Percentiles rank a stretch among this genome's conserved stretches.
These are phyloP conservation scores for Chlorops oryzae DNA, from an alignment of 1,140 invertebrate species.

Conservation along the genomic window DNA sequence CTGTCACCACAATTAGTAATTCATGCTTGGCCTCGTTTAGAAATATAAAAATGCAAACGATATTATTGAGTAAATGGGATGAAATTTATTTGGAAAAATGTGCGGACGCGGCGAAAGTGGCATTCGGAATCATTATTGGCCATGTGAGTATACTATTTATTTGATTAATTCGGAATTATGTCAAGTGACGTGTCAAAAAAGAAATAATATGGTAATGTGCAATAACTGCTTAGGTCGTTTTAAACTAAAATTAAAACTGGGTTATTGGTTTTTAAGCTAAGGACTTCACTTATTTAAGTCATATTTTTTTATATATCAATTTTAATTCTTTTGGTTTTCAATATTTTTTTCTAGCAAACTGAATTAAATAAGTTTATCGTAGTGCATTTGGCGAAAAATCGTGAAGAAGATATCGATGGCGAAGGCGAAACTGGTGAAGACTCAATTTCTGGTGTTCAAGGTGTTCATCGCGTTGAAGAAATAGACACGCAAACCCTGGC, in stretches of 20 bases:
- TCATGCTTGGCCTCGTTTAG: background rate
- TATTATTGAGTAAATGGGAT: constrained; percentile 37
- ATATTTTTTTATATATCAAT: background rate
- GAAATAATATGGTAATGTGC: background rate
- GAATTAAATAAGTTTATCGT: constrained; percentile 35
- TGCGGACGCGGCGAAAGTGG: constrained; percentile 36
- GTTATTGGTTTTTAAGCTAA: background rate
- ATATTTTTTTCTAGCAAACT: constrained; percentile 25
- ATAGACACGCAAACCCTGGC: constrained; percentile 38
- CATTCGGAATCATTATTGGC: constrained; percentile 39
- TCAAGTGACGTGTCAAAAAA: background rate
- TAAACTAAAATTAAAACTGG: background rate
- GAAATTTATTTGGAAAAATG: constrained; percentile 42
- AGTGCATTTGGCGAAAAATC: constrained; percentile 39
- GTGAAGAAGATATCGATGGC: constrained; percentile 36
- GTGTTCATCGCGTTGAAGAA: constrained; percentile 24
- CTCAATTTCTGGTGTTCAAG: background rate
- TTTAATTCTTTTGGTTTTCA: no score
- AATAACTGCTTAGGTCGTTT: background rate
- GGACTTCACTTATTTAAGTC: background rate
- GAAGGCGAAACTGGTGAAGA: constrained; percentile 23
- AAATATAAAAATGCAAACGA: constrained; percentile 28
- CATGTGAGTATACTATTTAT: constrained; percentile 41
- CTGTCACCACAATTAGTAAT: background rate
- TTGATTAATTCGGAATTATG: constrained; percentile 7